phyloP scores from a whole-genome alignment of 2,888 invertebrate genomes.

The Plagodis pulveraria region DNA sequence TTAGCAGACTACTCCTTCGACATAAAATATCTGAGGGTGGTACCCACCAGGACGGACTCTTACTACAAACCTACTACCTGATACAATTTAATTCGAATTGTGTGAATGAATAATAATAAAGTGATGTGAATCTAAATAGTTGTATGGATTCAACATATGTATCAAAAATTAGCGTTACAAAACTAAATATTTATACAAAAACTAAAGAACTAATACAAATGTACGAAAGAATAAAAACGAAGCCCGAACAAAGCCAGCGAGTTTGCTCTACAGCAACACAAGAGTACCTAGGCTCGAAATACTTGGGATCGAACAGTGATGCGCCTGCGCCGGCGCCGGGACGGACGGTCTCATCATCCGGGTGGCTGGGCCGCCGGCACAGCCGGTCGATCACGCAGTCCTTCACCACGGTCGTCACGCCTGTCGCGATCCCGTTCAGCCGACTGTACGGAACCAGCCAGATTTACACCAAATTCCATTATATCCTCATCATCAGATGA shows the following conservation, averaged over 20 bases:
- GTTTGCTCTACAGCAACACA: conserved; percentile 74
- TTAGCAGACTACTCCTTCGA: no score
- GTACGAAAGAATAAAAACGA: conserved; percentile 32
- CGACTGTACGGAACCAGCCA: conserved; percentile 73
- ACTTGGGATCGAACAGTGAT: conserved; percentile 86
- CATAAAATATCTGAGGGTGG: no score
- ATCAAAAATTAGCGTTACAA: no score
- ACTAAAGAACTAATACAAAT: background rate
- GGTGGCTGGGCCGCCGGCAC: conserved; percentile 73
- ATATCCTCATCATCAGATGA: background rate
- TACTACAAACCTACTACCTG: no score
- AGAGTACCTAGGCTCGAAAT: conserved; percentile 87
- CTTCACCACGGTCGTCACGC: conserved; percentile 88
- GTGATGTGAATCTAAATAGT: no score
- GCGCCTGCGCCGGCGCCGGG: conserved; percentile 47
- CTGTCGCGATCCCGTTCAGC: conserved; percentile 89
- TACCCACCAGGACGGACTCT: no score
- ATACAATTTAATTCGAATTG: no score
- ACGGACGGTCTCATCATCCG: conserved; percentile 65
- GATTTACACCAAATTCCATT: background rate
- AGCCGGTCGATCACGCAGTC: conserved; percentile 88
- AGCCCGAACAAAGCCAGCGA: conserved; percentile 35
- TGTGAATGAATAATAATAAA: no score
- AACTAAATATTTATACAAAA: no score
- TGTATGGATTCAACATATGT: no score